Evolutionary conservation across 2,113 vertebrate species (phyloP).

Genomic region (Cyanoderma ruficeps): DNA sequence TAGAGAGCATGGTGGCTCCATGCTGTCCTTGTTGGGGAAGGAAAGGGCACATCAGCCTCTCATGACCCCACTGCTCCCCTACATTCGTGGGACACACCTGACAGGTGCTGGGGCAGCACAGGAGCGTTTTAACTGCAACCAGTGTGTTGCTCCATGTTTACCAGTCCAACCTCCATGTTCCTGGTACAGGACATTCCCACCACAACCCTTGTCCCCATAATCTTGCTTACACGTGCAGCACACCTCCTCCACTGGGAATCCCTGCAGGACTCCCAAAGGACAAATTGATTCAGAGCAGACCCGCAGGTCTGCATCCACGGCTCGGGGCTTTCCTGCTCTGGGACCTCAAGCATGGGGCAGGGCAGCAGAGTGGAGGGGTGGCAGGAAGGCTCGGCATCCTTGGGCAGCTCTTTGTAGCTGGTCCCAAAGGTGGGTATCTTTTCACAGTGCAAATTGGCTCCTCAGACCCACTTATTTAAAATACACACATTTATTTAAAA

Average conservation of each 20-base stretch:
- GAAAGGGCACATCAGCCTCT: not conserved
- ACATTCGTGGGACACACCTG: not conserved
- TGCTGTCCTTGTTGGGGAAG: fast-evolving
- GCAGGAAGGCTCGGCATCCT: fast-evolving
- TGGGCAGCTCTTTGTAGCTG: not conserved
- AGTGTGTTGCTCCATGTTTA: not conserved
- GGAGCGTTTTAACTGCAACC: not conserved
- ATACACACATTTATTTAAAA: not conserved
- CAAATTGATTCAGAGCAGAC: not conserved
- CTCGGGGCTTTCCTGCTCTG: not conserved
- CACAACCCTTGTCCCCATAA: not conserved
- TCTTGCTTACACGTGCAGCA: not conserved
- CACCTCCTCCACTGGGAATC: not conserved
- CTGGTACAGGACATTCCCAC: not conserved
- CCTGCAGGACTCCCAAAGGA: not conserved
- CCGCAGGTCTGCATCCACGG: not conserved
- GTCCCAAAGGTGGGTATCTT: not conserved
- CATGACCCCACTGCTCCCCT: not conserved
- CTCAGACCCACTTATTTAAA: not conserved
- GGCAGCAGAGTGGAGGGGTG: not conserved
- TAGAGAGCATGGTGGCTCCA: not conserved
- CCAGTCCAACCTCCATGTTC: not conserved
- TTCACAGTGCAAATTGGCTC: not conserved
- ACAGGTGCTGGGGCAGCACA: not conserved
- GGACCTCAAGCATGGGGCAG: fast-evolving